Base-by-base conservation (phyloP, 2,888 invertebrate genomes). In the Siphonodentalium dalli region DNA sequence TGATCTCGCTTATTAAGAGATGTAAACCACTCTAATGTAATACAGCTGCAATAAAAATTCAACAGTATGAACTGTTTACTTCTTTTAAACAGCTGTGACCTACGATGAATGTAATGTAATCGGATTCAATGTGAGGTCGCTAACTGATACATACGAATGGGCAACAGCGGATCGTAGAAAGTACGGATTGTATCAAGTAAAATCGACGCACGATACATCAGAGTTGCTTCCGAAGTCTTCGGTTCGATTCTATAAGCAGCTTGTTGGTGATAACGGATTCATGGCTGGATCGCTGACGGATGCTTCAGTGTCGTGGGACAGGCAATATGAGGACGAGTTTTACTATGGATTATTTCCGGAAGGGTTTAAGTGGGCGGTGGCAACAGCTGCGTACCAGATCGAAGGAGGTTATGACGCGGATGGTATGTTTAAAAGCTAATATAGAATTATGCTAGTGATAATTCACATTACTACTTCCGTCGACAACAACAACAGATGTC, bases 121-220 rank as follows among this genome's bases (percentile, higher is more conserved):
- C 24, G 89, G 87, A 0, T 92, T 91, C 71, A 86, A 89, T 0
- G 86, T 87, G 52, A 92, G 91, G 91, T 89, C 89, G 63, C 80
- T 92, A 11, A 84, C 91, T 80, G 92, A 92, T 71, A 90, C 90
- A 74, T 90, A 88, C 78, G 91, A 92, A 77, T 92, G 91, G 92
- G 84, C 84, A 53, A 83, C 85, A 33, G 92, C 92, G 34, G 91
- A 86, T 72, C 86, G 87, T 86, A 88, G 75, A 38, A 65, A 66
- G 28, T 90, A 89, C 82, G 90, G 90, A 61, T 82, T 90, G 50
- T 88, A 87, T 72, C 85, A 87, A 73, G 89, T 90, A 37, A 87
- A 90, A 81, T 89, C 88, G 76, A 82, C 83, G 43, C 87, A 87
- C 71, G n/a, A n/a, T n/a, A n/a, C n/a, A n/a, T n/a, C n/a, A n/a